Evolutionary conservation across 2,113 vertebrate genomes (phyloP).

Genomic region (Xyliphius kryptos): DNA sequence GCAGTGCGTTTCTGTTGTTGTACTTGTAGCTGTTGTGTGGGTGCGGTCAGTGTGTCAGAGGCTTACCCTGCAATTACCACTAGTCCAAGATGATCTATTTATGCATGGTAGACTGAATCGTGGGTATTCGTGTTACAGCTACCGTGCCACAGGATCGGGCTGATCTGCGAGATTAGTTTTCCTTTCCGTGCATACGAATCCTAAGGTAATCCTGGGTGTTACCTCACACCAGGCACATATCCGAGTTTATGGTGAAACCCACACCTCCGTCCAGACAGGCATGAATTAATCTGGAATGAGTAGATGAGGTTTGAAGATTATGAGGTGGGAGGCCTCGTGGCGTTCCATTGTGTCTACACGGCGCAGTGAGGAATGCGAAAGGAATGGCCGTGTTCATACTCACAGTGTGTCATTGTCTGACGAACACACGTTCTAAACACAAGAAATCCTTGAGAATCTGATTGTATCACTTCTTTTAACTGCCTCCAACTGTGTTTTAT

Average conservation of each 20-base stretch:
- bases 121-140: background rate
- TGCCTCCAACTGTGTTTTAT: too few relatives aligned
- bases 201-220: constrained; percentile 2
- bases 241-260: constrained; percentile 13
- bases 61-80: background rate
- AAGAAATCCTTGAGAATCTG: background rate
- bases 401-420: constrained; percentile 39
- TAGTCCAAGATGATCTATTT: constrained; percentile 9
- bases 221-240: constrained; percentile 12
- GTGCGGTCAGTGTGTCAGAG: background rate
- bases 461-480: background rate
- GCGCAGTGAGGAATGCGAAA: constrained; percentile 36
- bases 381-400: constrained; percentile 29
- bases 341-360: constrained; percentile 42
- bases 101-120: background rate
- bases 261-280: constrained; percentile 33
- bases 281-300: constrained; percentile 30
- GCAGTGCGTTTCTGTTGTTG: background rate
- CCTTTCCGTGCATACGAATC: background rate
- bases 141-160: background rate
- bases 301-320: constrained; percentile 13
- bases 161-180: background rate
- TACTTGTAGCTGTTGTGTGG: background rate
- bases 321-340: constrained; percentile 23
- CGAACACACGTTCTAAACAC: background rate